These are phyloP conservation scores for Procambarus virginalis DNA, from an alignment of 1,140 invertebrate genomes.

Conservation along the genomic window DNA sequence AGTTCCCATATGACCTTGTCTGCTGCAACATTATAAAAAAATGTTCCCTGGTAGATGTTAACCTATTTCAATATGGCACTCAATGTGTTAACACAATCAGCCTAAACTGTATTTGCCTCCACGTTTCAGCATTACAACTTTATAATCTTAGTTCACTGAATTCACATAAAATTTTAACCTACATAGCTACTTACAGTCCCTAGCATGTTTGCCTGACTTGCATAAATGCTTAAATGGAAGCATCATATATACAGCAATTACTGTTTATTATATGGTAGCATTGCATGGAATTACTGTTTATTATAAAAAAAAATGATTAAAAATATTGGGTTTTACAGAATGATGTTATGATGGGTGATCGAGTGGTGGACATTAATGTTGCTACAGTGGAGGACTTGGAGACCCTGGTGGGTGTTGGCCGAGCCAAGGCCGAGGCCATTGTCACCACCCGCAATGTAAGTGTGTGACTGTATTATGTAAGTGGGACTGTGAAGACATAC, in stretches of 20 bases:
- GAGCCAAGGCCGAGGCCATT: conserved; percentile 75
- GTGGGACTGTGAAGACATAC: background rate
- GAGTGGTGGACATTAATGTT: conserved; percentile 61
- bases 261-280: too few relatives aligned
- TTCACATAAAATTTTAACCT: too few relatives aligned
- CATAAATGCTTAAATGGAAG: background rate
- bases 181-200: background rate
- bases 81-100: too few relatives aligned
- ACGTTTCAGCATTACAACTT: too few relatives aligned
- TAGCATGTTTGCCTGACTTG: too few relatives aligned
- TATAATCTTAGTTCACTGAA: too few relatives aligned
- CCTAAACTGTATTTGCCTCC: too few relatives aligned
- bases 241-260: background rate
- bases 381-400: conserved; percentile 71
- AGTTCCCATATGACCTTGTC: too few relatives aligned
- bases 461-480: background rate
- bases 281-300: too few relatives aligned
- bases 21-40: too few relatives aligned
- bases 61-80: too few relatives aligned
- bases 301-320: background rate
- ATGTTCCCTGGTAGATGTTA: too few relatives aligned
- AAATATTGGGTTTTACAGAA: conserved; percentile 10
- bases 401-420: conserved; percentile 74
- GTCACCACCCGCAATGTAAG: conserved; percentile 74
- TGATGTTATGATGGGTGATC: conserved; percentile 67